Evolutionary conservation across 2,113 vertebrate genomes (phyloP).

Genomic region (Megaceryle torquata): DNA sequence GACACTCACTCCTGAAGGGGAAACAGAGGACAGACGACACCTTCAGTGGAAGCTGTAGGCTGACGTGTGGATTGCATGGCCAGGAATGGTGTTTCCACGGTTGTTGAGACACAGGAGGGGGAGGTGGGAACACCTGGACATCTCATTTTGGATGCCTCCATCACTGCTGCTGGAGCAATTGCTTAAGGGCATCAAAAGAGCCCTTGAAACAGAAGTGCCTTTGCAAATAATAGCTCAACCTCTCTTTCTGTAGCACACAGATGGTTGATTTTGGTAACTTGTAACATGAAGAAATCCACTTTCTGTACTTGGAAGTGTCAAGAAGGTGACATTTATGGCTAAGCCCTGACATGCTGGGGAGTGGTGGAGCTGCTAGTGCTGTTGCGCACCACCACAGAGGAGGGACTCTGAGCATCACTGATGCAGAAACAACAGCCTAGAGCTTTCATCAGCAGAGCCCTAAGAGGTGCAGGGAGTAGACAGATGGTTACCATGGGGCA

Average conservation of each 20-base stretch:
- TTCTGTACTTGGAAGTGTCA: not conserved
- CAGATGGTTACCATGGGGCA: not conserved
- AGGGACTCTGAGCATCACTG: not conserved
- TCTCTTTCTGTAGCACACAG: not conserved
- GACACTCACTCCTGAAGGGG: not conserved
- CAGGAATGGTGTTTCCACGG: rapidly evolving
- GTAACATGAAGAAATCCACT: not conserved
- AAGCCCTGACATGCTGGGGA: not conserved
- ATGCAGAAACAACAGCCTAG: rapidly evolving
- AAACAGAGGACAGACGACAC: rapidly evolving
- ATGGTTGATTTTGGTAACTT: not conserved
- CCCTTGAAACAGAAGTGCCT: not conserved
- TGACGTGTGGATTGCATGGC: not conserved
- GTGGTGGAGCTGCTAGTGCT: not conserved
- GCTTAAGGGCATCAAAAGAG: not conserved
- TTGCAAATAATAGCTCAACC: not conserved
- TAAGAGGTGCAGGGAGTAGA: not conserved
- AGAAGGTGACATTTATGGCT: rapidly evolving
- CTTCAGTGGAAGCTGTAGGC: not conserved
- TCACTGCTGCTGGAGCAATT: not conserved
- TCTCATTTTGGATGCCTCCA: not conserved
- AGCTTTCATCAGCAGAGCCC: not conserved
- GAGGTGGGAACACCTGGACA: not conserved
- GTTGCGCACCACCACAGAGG: not conserved
- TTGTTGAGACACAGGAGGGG: rapidly evolving